Evolutionary conservation across 2,113 vertebrate genomes (phyloP).

Genomic region (Poicephalus meyeri): DNA sequence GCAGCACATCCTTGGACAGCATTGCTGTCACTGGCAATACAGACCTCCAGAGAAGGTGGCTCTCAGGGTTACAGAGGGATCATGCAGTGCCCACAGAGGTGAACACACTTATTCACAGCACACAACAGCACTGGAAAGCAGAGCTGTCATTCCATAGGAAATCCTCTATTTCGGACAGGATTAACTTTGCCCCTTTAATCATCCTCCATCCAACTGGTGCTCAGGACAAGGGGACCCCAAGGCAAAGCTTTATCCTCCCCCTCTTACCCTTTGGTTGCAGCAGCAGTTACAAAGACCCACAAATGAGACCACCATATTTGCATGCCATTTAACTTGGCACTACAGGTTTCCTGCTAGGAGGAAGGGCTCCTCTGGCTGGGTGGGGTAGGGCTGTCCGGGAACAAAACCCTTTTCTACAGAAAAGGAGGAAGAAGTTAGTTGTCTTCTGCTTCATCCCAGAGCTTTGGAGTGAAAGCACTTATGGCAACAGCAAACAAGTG

Average conservation of each 20-base stretch:
- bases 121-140: not conserved
- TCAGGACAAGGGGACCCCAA: not conserved
- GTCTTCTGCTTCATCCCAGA: not conserved
- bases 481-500: not conserved
- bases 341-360: not conserved
- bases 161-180: not conserved
- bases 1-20: not conserved
- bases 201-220: not conserved
- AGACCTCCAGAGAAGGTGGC: not conserved
- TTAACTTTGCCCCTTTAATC: not conserved
- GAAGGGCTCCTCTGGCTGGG: not conserved
- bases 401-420: not conserved
- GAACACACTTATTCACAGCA: not conserved
- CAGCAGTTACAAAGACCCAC: not conserved
- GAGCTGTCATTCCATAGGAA: not conserved
- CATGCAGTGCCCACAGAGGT: not conserved
- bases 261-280: not conserved
- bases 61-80: not conserved
- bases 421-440: not conserved
- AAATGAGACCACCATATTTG: not conserved
- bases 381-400: not conserved
- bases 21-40: rapidly evolving
- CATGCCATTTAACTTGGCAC: not conserved
- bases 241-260: not conserved
- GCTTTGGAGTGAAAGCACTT: not conserved